Conservation (phyloP, 2,797 vertebrate genomes). For the Astyanax mexicanus region DNA sequence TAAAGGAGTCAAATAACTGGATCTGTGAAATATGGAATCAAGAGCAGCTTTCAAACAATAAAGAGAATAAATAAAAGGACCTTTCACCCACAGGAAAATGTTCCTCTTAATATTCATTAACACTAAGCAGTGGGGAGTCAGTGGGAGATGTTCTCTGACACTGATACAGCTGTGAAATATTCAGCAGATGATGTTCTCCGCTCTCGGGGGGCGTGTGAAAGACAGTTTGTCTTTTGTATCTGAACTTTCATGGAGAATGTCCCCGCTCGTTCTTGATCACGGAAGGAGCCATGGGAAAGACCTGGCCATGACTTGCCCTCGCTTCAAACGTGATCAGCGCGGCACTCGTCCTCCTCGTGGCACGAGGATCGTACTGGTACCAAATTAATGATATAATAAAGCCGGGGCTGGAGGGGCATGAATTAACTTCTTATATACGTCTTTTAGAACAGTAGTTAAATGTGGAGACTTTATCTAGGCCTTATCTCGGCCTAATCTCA, state of each 20-base stretch:
- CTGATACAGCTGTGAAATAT: slow-evolving; percentile 68
- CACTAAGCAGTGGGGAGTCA: slow-evolving; percentile 63
- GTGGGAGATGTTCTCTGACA: slow-evolving; percentile 62
- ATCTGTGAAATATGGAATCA: slow-evolving; percentile 44
- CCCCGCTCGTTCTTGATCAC: slow-evolving; percentile 51
- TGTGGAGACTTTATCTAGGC: not conserved
- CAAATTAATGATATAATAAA: not conserved
- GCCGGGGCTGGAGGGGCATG: not conserved
- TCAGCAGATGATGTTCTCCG: slow-evolving; percentile 66
- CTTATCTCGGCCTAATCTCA: not conserved
- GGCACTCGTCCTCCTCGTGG: slow-evolving; percentile 19
- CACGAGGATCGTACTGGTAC: slow-evolving; percentile 19
- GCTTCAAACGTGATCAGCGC: slow-evolving; percentile 44
- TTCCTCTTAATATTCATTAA: slow-evolving; percentile 76
- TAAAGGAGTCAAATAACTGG: slow-evolving; percentile 32
- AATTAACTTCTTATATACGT: not conserved
- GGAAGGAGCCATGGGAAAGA: slow-evolving; percentile 51
- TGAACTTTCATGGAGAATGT: slow-evolving; percentile 56
- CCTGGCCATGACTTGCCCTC: slow-evolving; percentile 53
- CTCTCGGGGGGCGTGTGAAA: slow-evolving; percentile 60
- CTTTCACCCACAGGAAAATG: slow-evolving; percentile 72
- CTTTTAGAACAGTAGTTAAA: not conserved
- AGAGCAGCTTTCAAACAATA: slow-evolving; percentile 66
- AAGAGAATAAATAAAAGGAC: slow-evolving; percentile 72
- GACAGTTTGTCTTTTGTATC: slow-evolving; percentile 61